Conservation (phyloP, 2,797 vertebrate genomes). For the Poecilia velifera region DNA sequence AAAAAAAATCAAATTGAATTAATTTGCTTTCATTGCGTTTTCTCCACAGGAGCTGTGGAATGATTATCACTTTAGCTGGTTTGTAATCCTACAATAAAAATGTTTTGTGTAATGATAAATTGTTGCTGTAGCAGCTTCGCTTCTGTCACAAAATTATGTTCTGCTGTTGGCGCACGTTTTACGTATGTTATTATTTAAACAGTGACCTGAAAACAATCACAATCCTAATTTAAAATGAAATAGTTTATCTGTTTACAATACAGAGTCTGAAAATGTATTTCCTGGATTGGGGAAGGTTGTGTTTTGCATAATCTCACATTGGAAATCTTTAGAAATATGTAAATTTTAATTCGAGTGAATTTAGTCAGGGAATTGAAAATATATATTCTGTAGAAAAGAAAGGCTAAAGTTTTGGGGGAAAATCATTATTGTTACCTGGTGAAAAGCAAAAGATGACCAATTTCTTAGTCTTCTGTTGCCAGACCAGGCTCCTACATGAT, state of each 20-base stretch:
- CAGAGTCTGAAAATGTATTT: neutral
- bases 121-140: neutral
- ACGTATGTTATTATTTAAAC: neutral
- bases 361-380: neutral
- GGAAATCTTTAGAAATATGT: neutral
- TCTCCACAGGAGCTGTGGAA: neutral
- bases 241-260: neutral
- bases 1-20: neutral
- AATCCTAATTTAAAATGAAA: neutral
- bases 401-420: no score
- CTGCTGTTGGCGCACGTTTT: neutral
- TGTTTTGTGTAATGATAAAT: neutral
- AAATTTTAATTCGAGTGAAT: neutral
- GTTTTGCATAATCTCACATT: neutral
- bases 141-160: neutral
- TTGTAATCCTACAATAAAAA: neutral
- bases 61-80: neutral
- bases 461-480: neutral
- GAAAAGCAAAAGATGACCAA: neutral
- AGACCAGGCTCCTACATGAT: neutral
- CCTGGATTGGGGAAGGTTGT: neutral
- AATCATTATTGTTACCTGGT: neutral
- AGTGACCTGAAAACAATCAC: neutral
- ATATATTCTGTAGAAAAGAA: no score
- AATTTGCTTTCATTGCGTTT: slow-evolving; percentile 5